phyloP scores from a whole-genome alignment of 23 tunicate genomes.

The Trididemnum nubilum region DNA sequence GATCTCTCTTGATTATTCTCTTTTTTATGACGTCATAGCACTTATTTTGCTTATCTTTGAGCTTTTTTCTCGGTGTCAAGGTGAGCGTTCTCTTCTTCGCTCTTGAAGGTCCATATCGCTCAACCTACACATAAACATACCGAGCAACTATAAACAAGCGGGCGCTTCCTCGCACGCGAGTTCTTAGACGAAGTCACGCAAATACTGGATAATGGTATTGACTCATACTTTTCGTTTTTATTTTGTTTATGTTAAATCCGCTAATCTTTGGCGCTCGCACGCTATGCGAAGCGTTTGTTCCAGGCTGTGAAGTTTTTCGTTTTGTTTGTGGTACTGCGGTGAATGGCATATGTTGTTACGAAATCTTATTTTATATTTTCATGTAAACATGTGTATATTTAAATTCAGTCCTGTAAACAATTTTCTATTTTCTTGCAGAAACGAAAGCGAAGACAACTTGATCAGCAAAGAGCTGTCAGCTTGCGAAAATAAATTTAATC shows the following conservation, averaged over 20 bases:
- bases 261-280: conserved; percentile 6
- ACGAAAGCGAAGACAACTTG: background rate
- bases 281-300: background rate
- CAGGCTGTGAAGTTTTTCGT: background rate
- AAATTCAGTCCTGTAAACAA: background rate
- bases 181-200: background rate
- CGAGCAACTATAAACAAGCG: background rate
- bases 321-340: background rate
- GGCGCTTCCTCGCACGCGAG: background rate
- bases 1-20: no score
- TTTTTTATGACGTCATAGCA: no score
- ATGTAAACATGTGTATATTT: background rate
- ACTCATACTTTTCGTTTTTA: background rate
- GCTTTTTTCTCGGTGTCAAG: background rate
- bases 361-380: background rate
- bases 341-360: conserved; percentile 3
- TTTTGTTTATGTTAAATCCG: conserved; percentile 13
- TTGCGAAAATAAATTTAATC: background rate
- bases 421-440: background rate
- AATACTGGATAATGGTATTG: background rate
- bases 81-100: background rate
- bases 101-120: no score
- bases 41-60: no score
- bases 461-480: background rate
- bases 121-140: background rate